Conservation (phyloP, 2,888 invertebrate species). For the Stenolophus ochropezus region DNA sequence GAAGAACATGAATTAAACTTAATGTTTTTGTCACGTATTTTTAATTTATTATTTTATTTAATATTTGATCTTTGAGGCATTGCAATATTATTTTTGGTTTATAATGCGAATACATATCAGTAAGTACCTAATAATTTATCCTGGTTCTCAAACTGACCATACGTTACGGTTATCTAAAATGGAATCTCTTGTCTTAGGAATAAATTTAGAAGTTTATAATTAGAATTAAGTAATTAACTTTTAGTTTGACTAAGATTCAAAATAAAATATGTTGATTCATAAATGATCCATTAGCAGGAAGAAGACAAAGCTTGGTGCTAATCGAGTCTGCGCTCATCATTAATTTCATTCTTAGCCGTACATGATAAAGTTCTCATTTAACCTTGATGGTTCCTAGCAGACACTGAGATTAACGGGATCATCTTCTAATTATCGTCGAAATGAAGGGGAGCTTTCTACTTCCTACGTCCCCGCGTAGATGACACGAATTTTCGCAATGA, state of each 20-base stretch:
- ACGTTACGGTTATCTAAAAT: too few species aligned
- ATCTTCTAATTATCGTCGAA: constrained; percentile 51
- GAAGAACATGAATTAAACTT: too few species aligned
- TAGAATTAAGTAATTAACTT: neutral
- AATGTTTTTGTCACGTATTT: too few species aligned
- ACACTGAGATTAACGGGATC: constrained; percentile 47
- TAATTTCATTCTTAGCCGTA: constrained; percentile 24
- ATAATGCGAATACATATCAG: too few species aligned
- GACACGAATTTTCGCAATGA: constrained; percentile 1
- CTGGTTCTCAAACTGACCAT: too few species aligned
- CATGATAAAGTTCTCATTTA: constrained; percentile 45
- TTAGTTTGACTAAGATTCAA: neutral
- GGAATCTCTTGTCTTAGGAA: too few species aligned
- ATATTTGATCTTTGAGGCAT: too few species aligned
- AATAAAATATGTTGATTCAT: neutral
- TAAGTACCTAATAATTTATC: too few species aligned
- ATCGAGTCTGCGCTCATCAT: constrained; percentile 31
- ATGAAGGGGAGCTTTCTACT: constrained; percentile 24
- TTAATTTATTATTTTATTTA: too few species aligned
- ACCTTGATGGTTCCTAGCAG: constrained; percentile 46
- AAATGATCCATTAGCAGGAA: too few species aligned
- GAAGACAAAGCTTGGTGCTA: constrained; percentile 13
- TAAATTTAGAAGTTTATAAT: too few species aligned
- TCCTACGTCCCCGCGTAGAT: constrained; percentile 5
- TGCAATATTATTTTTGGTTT: too few species aligned